Percentiles rank a stretch among this genome's conserved stretches.
These are phyloP conservation scores for Plecotus auritus DNA, from an alignment of 2,113 vertebrate species.

Conservation along the genomic window DNA sequence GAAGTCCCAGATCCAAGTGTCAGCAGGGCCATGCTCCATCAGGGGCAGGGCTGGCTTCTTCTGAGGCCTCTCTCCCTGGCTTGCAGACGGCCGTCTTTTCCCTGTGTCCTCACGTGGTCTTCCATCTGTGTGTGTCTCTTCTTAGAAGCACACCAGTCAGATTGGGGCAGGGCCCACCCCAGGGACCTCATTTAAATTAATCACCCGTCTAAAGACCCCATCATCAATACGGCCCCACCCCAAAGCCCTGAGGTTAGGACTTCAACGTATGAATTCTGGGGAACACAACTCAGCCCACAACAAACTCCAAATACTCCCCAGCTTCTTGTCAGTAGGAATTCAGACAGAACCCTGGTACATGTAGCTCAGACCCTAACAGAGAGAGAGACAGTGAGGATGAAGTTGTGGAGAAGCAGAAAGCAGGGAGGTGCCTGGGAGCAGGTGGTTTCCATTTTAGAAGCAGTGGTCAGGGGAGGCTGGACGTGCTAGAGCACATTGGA, in stretches of 20 bases:
- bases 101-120: no score
- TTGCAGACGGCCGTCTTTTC: fast-evolving
- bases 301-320: not conserved
- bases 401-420: not conserved
- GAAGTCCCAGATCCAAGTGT: not conserved
- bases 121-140: not conserved
- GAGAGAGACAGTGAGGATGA: fast-evolving
- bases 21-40: not conserved
- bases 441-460: not conserved
- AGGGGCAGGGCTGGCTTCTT: no score
- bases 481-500: not conserved
- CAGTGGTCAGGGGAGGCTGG: not conserved
- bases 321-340: not conserved
- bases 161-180: no score
- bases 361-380: fast-evolving
- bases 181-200: not conserved
- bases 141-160: no score
- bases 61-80: not conserved
- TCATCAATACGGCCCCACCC: not conserved
- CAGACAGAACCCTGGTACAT: not conserved
- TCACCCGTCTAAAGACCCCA: not conserved
- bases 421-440: fast-evolving
- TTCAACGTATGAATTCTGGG: not conserved
- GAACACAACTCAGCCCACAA: not conserved
- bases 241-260: not conserved